Base-by-base conservation (phyloP, 1,140 invertebrate species). In the Drosophila subpulchrella region DNA sequence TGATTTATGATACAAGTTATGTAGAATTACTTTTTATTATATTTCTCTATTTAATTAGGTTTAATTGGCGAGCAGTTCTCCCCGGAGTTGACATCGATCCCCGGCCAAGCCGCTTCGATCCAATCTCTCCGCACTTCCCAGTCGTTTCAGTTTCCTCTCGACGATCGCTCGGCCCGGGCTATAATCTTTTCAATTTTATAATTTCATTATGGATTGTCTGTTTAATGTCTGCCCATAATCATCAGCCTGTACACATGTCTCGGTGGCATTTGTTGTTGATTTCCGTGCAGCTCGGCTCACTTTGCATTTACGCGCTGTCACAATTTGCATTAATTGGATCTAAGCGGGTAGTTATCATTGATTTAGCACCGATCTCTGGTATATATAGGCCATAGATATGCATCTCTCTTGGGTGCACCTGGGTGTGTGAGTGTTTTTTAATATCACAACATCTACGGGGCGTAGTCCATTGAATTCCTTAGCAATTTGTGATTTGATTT, bases 301-400 rank as follows among this genome's bases (percentile, higher is more conserved):
- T 75, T 88, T 81, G 79, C 82, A 88, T 82, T 82, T 68, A 76
- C 71, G 66, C 63, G 83, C 79, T 88, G 84, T 89, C 84, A 88
- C 84, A 89, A 89, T 89, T 89, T 90, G 84, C 84, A 89, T 89
- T 89, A 89, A 89, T 89, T 89, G 80, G 70, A 65, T 55, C 79
- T 89, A 89, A 89, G 84, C 67, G 89, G 80, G 84, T 82, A 89
- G 83, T 89, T 89, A 89, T 88, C 81, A 89, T 89, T 89, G 84
- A 89, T 89, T 89, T 89, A 89, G 85, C 84, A 89, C 85, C 85
- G 78, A 90, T 88, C 70, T 88, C 48, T 57, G 56, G n/a, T 60
- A 36, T 77, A 88, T 89, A 81, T 86, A 76, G 83, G 81, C 75
- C 81, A 74, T 55, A 72, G 73, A 78, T 79, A 42, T 79, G 58